Evolutionary conservation across 2,797 vertebrate genomes (phyloP), one percentile per base, ranked within the genome.

Genomic region (Pseudochirops cupreus): DNA sequence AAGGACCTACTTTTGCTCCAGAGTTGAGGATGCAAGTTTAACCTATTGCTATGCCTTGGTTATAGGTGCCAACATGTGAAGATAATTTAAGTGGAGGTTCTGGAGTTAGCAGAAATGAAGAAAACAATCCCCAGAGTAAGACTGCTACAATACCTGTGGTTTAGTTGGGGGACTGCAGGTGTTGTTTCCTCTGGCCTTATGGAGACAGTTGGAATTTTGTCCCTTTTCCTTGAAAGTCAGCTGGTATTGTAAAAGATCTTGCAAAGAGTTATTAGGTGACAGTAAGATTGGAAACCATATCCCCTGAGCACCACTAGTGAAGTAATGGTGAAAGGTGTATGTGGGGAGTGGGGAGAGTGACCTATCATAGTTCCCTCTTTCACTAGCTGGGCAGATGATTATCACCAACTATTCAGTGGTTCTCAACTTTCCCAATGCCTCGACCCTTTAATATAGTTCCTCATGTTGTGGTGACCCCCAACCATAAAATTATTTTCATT

Each of bases 321-420:
- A 62, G 91, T 97, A 95, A 97, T 96, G 29, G 91, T 16, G 39
- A 58, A 54, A 97, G 53, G 39, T 46, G 39, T 57, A 7, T 26
- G 1, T 9, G 7, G 6, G 56, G 6, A 28, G 26, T 0, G 9
- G 57, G 58, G 33, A 0, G 16, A 11, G 3, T 0, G 3, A 4
- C 6, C 7, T 55, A 58, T 7, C 90, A 0, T 6, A 91, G 56
- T 90, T 39, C 0, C 31, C 24, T 0, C 4, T 1, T 3, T 74
- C 92, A 92, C 58, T 92, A 95, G 54, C 3, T 33, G 92, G 5
- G 12, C 56, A 67, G 0, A 95, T 39, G 7, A 33, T 93, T 10
- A 16, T 94, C 3, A 39, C 52, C 26, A 1, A n/a, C n/a, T n/a
- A n/a, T n/a, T n/a, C n/a, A n/a, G n/a, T n/a, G n/a, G n/a, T n/a